Conservation (phyloP, 2,888 invertebrate genomes). For the Mythimna loreyi region DNA sequence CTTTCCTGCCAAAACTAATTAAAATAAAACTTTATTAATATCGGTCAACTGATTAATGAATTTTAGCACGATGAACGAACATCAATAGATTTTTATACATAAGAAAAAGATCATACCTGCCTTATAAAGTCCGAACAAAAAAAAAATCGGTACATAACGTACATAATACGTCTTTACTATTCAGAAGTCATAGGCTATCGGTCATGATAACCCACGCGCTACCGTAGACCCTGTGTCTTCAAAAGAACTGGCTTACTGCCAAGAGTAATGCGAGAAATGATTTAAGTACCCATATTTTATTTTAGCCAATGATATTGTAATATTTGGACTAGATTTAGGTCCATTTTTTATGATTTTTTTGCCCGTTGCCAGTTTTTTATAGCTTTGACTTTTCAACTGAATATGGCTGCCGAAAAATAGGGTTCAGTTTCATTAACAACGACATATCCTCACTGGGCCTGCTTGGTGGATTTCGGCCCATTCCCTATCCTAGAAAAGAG, state of each 20-base stretch:
- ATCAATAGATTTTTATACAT: too few species aligned
- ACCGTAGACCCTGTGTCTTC: conserved; percentile 1
- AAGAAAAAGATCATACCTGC: too few species aligned
- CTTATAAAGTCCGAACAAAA: not conserved
- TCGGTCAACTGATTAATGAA: too few species aligned
- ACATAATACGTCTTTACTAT: conserved; percentile 41
- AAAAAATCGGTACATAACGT: conserved; percentile 10
- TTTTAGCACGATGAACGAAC: too few species aligned
- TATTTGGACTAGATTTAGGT: not conserved
- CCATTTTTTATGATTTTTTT: not conserved
- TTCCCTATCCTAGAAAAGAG: too few species aligned
- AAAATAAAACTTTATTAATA: too few species aligned
- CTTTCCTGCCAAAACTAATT: too few species aligned
- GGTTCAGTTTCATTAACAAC: not conserved
- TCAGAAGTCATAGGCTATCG: conserved; percentile 40
- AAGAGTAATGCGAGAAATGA: conserved; percentile 30
- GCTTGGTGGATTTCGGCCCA: too few species aligned
- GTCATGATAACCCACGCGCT: conserved; percentile 43
- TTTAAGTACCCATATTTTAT: conserved; percentile 48
- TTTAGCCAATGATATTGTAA: conserved; percentile 22
- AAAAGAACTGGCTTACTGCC: conserved; percentile 46
- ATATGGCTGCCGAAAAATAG: not conserved
- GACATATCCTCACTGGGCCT: too few species aligned
- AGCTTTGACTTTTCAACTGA: not conserved
- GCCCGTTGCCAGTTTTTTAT: not conserved